Percentiles rank a stretch among this genome's conserved stretches.
phyloP scores from a whole-genome alignment of 1,140 invertebrate species.

The Fopius arisanus region DNA sequence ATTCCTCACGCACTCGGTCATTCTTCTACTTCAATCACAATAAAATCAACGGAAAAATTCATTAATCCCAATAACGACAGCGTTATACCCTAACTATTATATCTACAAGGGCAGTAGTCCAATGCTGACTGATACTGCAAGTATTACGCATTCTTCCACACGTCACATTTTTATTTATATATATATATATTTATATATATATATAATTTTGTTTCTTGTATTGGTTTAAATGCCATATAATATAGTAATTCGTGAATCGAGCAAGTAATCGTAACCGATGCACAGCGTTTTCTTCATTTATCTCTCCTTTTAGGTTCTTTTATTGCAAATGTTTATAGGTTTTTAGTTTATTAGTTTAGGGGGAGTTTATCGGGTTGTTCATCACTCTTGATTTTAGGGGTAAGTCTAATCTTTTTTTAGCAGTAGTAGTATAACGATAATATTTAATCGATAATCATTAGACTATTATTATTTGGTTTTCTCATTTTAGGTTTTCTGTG shows the following conservation, averaged over 20 bases:
- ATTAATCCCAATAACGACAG: constrained; percentile 5
- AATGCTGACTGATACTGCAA: constrained; percentile 27
- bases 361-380: background rate
- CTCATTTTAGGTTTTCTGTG: background rate
- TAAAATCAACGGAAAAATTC: background rate
- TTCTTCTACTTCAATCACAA: background rate
- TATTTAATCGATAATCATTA: background rate
- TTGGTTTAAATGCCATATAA: constrained; percentile 6
- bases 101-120: constrained; percentile 54
- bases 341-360: background rate
- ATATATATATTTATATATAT: background rate
- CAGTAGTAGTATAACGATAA: background rate
- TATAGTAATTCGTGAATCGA: constrained; percentile 6
- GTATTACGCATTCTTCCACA: background rate
- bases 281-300: background rate
- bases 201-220: background rate
- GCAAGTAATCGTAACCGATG: background rate
- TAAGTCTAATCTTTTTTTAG: background rate
- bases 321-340: background rate
- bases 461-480: background rate
- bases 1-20: background rate
- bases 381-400: background rate
- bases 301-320: background rate
- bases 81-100: constrained; percentile 42
- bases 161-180: background rate